phyloP scores from a whole-genome alignment of 2,113 vertebrate genomes.

The Anoura caudifer region DNA sequence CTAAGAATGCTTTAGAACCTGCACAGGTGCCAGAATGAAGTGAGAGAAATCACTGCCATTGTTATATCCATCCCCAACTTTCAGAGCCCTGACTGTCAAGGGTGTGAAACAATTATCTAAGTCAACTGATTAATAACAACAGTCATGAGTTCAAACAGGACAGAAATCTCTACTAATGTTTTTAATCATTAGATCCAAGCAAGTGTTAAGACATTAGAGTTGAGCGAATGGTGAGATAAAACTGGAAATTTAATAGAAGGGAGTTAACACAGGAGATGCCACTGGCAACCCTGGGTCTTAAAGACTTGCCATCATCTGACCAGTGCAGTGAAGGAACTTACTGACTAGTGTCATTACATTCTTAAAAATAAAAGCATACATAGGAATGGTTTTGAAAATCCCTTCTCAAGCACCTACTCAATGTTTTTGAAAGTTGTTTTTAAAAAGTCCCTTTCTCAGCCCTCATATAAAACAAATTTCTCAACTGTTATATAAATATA shows the following conservation, averaged over 20 bases:
- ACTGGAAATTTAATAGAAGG: background rate
- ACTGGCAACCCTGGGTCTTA: background rate
- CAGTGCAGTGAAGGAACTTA: background rate
- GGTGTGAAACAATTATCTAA: background rate
- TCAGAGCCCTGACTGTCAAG: background rate
- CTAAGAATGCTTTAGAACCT: background rate
- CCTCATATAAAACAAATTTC: conserved; percentile 12
- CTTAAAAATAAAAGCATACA: conserved; percentile 32
- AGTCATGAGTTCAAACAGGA: background rate
- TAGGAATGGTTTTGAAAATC: background rate
- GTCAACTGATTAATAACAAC: background rate
- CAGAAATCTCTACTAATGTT: background rate
- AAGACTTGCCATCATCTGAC: background rate
- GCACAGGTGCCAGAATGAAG: background rate
- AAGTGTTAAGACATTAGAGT: background rate
- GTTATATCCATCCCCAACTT: background rate
- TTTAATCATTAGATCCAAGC: conserved; percentile 12
- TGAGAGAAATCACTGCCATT: background rate
- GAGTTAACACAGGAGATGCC: background rate
- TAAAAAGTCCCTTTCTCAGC: background rate
- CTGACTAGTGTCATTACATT: background rate
- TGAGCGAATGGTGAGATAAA: conserved; percentile 15
- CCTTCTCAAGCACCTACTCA: background rate
- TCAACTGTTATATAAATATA: background rate
- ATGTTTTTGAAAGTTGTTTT: background rate